phyloP scores from a whole-genome alignment of 2,888 invertebrate species.

The Lithosia quadra region DNA sequence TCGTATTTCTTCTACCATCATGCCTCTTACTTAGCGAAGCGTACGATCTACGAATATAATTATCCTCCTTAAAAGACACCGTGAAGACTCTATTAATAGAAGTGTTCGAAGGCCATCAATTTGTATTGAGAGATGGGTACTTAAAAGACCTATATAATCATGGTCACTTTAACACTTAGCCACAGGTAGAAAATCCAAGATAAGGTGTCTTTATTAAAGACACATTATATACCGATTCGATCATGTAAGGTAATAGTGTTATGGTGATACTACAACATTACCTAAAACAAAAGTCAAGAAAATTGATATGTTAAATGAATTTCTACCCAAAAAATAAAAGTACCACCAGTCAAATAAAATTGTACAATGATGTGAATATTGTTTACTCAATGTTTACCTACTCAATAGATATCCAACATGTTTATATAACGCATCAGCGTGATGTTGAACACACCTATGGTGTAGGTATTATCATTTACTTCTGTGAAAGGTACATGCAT shows the following conservation, averaged over 20 bases:
- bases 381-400: background rate
- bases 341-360: background rate
- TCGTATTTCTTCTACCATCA: slow-evolving; percentile 44
- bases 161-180: background rate
- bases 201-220: background rate
- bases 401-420: background rate
- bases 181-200: background rate
- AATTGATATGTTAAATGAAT: background rate
- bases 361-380: background rate
- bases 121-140: background rate
- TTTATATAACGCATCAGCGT: slow-evolving; percentile 5
- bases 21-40: slow-evolving; percentile 38
- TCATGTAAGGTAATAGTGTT: background rate
- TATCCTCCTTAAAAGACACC: slow-evolving; percentile 32
- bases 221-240: background rate
- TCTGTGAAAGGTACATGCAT: no score
- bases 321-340: background rate
- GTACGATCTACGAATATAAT: slow-evolving; percentile 23
- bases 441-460: background rate
- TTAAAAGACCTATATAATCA: background rate
- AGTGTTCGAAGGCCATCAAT: slow-evolving; percentile 16
- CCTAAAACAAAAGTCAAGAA: background rate
- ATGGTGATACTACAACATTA: background rate
- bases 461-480: no score
- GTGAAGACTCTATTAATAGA: slow-evolving; percentile 36